Base-by-base conservation (phyloP, 2,888 invertebrate genomes). In the Nematopogon swammerdamellus region DNA sequence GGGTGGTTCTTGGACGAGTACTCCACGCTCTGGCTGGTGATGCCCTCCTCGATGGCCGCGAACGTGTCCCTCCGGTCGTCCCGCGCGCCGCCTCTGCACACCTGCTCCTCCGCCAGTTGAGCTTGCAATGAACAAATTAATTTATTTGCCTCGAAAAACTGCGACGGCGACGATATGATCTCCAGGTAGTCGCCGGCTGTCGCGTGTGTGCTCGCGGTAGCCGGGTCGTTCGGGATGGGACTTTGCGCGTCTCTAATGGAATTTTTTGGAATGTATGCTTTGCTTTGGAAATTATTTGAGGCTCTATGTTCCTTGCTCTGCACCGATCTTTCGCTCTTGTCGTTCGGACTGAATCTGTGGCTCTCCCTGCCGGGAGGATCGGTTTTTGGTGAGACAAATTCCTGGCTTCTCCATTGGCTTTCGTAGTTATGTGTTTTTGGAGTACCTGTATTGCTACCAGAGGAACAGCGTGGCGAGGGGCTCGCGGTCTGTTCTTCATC, bases 91-190 rank as follows among this genome's bases (percentile, higher is more conserved):
- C 69, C 55, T 70, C 56, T 58, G 65, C 72, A 54, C 63, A 60
- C 50, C 60, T 66, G 73, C 51, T 75, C 63, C 52, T 77, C 76
- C 4, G 74, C 72, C 47, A 79, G 55, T 50, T 77, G 79, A 6
- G 79, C 75, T 60, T 75, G 77, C 73, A 79, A 77, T 1, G 79
- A 70, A 3, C 66, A 72, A 54, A 79, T 68, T 36, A 77, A 76
- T 63, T 76, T 79, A 51, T 73, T 79, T 2, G 76, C 79, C 0
- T 76, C 68, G 51, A 76, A 67, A 56, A 79, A 79, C 51, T 77
- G 79, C 30, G 79, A 76, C 0, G 76, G 73, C 4, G 75, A 74
- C 18, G 71, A 66, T 4, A 63, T 63, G 0, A 73, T 70, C 18
- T 71, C 70, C 10, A 10, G 10, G 18, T 44, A 8, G 36, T 36